Percentiles rank a stretch among this genome's conserved stretches.
Evolutionary conservation across 2,888 invertebrate genomes (phyloP).

Genomic region (Cosmia pyralina): DNA sequence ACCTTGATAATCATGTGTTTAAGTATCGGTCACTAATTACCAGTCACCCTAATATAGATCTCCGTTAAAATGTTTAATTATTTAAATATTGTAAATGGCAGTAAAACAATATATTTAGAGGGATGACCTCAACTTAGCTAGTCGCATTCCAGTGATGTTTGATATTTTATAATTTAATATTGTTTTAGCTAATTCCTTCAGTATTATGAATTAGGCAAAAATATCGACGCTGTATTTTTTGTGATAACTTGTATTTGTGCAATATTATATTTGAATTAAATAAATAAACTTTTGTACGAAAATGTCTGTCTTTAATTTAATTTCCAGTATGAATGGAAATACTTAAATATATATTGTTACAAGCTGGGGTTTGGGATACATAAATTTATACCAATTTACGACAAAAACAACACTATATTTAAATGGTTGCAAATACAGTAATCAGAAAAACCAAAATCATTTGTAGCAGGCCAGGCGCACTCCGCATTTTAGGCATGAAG

Average conservation of each 20-base stretch:
- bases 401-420: too few relatives aligned
- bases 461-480: too few relatives aligned
- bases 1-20: too few relatives aligned
- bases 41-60: too few relatives aligned
- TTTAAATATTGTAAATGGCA: slow-evolving; percentile 13
- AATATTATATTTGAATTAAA: slow-evolving; percentile 39
- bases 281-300: slow-evolving; percentile 35
- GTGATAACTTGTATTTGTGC: slow-evolving; percentile 43
- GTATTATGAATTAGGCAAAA: slow-evolving; percentile 48
- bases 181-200: slow-evolving; percentile 36
- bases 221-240: slow-evolving; percentile 28
- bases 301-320: slow-evolving; percentile 7
- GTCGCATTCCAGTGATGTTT: slow-evolving; percentile 79
- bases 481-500: too few relatives aligned
- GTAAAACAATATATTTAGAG: slow-evolving; percentile 17
- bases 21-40: too few relatives aligned
- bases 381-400: too few relatives aligned
- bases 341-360: too few relatives aligned
- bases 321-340: neutral
- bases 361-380: too few relatives aligned
- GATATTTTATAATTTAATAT: slow-evolving; percentile 1
- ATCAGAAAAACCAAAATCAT: too few relatives aligned
- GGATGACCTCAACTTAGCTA: slow-evolving; percentile 66
- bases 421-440: too few relatives aligned
- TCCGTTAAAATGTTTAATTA: neutral